Base-by-base conservation (phyloP, 2,888 invertebrate species). In the Melikaiella ostensackeni region DNA sequence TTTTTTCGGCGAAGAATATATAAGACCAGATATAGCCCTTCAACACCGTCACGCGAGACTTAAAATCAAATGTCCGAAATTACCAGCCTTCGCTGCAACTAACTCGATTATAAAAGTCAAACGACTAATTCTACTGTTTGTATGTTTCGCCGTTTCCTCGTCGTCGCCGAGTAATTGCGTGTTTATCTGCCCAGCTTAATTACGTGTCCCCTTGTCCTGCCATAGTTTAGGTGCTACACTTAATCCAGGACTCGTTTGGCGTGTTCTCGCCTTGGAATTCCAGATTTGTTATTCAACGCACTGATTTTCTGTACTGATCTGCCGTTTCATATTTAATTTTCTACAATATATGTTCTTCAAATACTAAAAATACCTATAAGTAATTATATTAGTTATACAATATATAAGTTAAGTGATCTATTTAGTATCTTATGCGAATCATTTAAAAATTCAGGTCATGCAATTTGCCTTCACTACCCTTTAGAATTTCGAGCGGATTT, bases 101-200 rank as follows among this genome's bases (percentile, higher is more conserved):
- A 70, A 70, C 30, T 70, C 33, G 70, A 70, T 70, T 70, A 50
- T 50, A 70, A 70, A 70, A 70, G 50, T 70, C 70, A 70, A 70
- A 70, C 50, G 70, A 55, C 50, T 70, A 55, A 50, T 70, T 13
- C 50, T n/a, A 50, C 70, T 24, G 50, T 50, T 59, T 5, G 27
- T 59, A 59, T 27, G 59, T 59, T 70, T 46, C 50, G 30, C 21
- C 30, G 30, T 70, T 70, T 50, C n/a, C 33, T 70, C 50, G 27
- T 66, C 66, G 66, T 46, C 66, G 66, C 27, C 66, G 70, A 30
- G 33, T 70, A 55, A 70, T 70, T 70, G 70, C 70, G 70, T 55
- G 70, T 70, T 70, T 70, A 70, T 70, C 70, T 70, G 70, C 70
- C 50, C 50, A 50, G 50, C 70, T 70, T 70, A 70, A 70, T 70